These are phyloP conservation scores for Protomyctophum bolini DNA, from an alignment of 2,113 vertebrate species.

Conservation along the genomic window DNA sequence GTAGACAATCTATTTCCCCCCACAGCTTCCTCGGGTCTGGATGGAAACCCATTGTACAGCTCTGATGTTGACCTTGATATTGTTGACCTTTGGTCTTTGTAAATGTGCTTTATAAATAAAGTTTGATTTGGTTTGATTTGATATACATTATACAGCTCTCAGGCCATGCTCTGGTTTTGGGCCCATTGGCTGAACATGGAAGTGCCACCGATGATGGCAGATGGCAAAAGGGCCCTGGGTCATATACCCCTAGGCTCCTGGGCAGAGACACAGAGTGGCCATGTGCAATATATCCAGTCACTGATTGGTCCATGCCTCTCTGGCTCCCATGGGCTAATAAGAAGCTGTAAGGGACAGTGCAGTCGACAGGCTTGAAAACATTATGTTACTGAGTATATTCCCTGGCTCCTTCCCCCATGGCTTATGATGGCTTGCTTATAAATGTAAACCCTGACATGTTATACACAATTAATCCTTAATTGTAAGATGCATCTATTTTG, in stretches of 20 bases:
- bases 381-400: constrained; percentile 38
- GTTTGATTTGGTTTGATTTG: too few species aligned
- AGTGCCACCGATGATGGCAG: constrained; percentile 60
- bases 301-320: constrained; percentile 45
- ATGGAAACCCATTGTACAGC: too few species aligned
- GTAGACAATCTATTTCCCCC: too few species aligned
- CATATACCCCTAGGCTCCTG: constrained; percentile 30
- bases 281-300: constrained; percentile 60
- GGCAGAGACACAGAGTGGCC: constrained; percentile 53
- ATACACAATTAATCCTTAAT: not conserved
- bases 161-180: constrained; percentile 14
- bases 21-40: too few species aligned
- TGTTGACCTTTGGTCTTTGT: too few species aligned
- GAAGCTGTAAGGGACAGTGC: constrained; percentile 41
- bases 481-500: not conserved
- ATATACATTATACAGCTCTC: too few species aligned
- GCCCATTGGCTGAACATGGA: constrained; percentile 21
- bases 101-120: too few species aligned
- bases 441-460: not conserved
- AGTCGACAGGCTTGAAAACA: constrained; percentile 51
- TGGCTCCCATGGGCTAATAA: constrained; percentile 47
- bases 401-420: constrained; percentile 8
- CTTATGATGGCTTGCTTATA: constrained; percentile 17
- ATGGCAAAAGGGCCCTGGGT: constrained; percentile 58
- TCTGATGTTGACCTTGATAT: too few species aligned